phyloP scores from a whole-genome alignment of 1,140 invertebrate genomes.

The Penaeus chinensis region DNA sequence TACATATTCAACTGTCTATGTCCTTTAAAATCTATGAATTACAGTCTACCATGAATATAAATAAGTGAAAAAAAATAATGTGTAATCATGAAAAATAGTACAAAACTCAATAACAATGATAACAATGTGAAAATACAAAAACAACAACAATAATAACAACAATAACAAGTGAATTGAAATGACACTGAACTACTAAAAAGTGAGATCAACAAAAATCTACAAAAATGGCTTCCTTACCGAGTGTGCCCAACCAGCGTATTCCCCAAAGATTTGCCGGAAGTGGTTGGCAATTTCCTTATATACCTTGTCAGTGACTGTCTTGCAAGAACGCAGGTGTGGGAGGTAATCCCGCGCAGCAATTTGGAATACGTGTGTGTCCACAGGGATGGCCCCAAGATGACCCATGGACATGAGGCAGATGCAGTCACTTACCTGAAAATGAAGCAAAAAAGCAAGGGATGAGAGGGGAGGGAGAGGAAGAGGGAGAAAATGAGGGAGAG shows the following conservation, averaged over 20 bases:
- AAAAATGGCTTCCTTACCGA: conserved; percentile 74
- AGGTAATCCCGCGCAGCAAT: conserved; percentile 86
- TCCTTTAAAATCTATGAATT: neutral
- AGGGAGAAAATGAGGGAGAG: neutral
- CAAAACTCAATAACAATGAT: neutral
- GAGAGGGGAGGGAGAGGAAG: neutral
- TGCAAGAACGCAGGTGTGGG: conserved; percentile 80
- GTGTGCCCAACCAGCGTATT: conserved; percentile 94
- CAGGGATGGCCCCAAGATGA: conserved; percentile 88
- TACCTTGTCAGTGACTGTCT: conserved; percentile 84
- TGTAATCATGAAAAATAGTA: neutral
- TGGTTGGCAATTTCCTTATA: conserved; percentile 87
- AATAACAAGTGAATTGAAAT: too few relatives aligned
- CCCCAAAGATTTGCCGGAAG: conserved; percentile 86
- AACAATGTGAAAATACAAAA: too few relatives aligned
- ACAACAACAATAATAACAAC: too few relatives aligned
- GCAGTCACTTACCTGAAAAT: conserved; percentile 91
- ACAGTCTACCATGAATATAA: neutral
- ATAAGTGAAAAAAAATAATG: neutral
- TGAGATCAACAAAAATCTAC: too few relatives aligned
- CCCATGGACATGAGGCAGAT: conserved; percentile 96
- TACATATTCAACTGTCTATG: neutral
- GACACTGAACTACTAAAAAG: too few relatives aligned
- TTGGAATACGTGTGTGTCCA: conserved; percentile 97
- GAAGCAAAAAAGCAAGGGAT: neutral